These are phyloP conservation scores for Cabera pusaria DNA, from an alignment of 2,888 invertebrate species.

Conservation along the genomic window DNA sequence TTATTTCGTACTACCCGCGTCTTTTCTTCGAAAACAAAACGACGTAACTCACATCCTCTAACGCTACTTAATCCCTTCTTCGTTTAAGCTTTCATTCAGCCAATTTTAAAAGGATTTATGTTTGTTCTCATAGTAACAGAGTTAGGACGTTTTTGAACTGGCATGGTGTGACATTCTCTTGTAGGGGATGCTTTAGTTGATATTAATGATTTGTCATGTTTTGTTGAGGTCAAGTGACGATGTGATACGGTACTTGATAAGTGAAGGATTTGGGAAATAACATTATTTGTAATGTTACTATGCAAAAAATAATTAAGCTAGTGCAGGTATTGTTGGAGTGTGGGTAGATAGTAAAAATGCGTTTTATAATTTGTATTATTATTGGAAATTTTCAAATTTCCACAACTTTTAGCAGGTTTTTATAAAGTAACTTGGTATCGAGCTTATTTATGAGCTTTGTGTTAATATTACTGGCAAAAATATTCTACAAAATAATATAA, in stretches of 20 bases:
- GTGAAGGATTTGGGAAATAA: slow-evolving; percentile 15
- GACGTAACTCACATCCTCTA: slow-evolving; percentile 2
- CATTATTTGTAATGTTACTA: slow-evolving; percentile 4
- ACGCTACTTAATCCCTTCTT: not conserved
- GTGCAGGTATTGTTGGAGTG: no score
- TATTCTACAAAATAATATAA: no score
- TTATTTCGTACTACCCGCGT: slow-evolving; percentile 67
- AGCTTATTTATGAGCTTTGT: no score
- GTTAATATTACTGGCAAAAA: no score
- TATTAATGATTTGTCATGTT: slow-evolving; percentile 62
- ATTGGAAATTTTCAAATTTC: no score
- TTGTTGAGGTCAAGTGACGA: slow-evolving; percentile 57
- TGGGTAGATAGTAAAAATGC: no score
- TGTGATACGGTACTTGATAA: slow-evolving; percentile 41
- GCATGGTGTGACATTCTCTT: slow-evolving; percentile 64
- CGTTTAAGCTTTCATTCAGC: no score
- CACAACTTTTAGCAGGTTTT: no score
- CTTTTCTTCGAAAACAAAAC: slow-evolving; percentile 3
- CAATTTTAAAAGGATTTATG: slow-evolving; percentile 2
- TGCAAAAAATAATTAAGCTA: no score
- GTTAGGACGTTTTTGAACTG: slow-evolving; percentile 6
- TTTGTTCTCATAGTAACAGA: not conserved
- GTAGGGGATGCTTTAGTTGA: slow-evolving; percentile 24
- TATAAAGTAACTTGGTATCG: no score
- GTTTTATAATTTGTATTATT: no score